A percentile compares a stretch with the other conserved stretches of the same genome.
phyloP scores from a whole-genome alignment of 2,888 invertebrate genomes.

The Andricus quercusramuli region DNA sequence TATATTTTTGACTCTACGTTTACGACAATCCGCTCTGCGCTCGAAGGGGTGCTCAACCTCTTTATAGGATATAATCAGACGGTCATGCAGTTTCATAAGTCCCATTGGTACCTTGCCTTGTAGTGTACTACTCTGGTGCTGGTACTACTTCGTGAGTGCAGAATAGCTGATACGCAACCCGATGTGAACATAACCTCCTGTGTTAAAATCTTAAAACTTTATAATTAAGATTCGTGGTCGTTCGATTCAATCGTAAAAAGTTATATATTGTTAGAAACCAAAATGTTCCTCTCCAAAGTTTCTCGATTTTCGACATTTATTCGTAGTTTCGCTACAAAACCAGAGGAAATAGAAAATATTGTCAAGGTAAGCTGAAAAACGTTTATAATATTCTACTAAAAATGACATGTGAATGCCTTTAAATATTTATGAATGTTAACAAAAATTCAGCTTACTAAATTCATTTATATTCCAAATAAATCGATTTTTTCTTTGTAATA shows the following conservation, averaged over 20 bases:
- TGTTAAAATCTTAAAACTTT: background rate
- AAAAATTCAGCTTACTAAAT: background rate
- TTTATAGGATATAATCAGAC: no score
- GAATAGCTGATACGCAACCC: no score
- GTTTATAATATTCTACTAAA: background rate
- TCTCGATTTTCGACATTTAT: background rate
- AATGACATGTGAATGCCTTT: background rate
- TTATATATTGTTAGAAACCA: background rate
- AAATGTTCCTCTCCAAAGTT: constrained; percentile 5
- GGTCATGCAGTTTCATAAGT: no score
- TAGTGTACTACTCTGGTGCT: no score
- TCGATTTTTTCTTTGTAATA: no score
- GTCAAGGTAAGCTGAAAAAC: constrained; percentile 65
- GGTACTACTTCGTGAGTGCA: no score
- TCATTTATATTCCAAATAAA: no score
- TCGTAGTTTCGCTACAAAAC: constrained; percentile 59
- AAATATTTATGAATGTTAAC: background rate
- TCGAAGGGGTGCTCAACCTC: no score
- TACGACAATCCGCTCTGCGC: no score
- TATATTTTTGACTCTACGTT: no score
- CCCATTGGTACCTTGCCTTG: no score
- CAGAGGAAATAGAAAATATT: constrained; percentile 65
- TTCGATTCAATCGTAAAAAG: background rate
- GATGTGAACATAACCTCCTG: background rate
- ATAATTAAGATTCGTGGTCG: background rate